Conservation (phyloP, 2,797 vertebrate species). For the Pachyuromys duprasi region DNA sequence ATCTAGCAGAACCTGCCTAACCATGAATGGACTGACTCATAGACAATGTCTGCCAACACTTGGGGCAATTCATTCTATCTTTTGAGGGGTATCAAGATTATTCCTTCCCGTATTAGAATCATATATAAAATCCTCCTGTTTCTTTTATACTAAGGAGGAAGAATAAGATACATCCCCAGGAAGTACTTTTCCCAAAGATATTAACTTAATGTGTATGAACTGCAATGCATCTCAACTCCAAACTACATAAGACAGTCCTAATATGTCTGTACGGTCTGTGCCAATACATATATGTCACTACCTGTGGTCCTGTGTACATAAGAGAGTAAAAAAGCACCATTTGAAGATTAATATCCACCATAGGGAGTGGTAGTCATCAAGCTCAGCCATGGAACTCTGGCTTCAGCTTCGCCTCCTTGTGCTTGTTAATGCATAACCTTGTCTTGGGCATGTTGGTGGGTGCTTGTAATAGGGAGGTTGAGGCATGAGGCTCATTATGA, state of each 20-base stretch:
- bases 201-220: background rate
- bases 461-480: background rate
- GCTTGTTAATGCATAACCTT: background rate
- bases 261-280: background rate
- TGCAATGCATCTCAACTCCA: background rate
- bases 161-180: background rate
- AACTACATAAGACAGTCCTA: background rate
- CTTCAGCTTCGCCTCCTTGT: background rate
- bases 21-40: background rate
- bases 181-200: background rate
- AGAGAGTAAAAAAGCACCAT: background rate
- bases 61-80: background rate
- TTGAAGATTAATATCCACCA: background rate
- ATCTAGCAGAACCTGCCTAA: background rate
- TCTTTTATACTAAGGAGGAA: slow-evolving; percentile 1
- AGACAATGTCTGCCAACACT: background rate
- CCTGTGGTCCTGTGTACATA: background rate
- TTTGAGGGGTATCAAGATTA: background rate
- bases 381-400: slow-evolving; percentile 14
- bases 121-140: background rate
- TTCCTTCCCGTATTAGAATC: background rate
- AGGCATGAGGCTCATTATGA: no score
- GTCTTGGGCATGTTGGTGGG: background rate
- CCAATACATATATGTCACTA: background rate
- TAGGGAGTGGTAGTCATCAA: background rate